A percentile compares a stretch with the other conserved stretches of the same genome.
Conservation (phyloP, 2,797 vertebrate species). For the Manis javanica region DNA sequence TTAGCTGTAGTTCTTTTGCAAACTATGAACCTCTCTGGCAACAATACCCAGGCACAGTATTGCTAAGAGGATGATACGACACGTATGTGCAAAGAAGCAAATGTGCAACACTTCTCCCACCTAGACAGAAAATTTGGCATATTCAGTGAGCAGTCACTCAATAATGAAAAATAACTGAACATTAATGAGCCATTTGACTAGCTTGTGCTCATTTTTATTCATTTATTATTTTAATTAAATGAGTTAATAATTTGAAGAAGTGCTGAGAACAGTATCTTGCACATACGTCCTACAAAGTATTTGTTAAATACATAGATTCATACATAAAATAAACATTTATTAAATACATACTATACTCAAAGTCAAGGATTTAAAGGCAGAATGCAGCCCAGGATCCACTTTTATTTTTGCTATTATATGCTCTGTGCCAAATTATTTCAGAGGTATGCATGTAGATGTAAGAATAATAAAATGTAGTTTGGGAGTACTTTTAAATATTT, state of each 20-base stretch:
- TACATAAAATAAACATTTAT: neutral
- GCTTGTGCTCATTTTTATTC: neutral
- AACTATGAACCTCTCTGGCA: neutral
- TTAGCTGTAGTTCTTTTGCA: neutral
- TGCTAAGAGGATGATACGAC: neutral
- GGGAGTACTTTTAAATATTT: conserved; percentile 29
- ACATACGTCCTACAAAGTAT: neutral
- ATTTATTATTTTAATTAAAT: neutral
- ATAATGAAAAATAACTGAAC: neutral
- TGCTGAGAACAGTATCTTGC: neutral
- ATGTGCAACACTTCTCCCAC: neutral
- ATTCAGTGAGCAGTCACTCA: too few species aligned
- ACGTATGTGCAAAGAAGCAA: neutral
- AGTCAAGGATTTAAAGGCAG: neutral
- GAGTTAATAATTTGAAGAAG: neutral
- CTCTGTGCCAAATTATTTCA: neutral
- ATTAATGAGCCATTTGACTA: neutral
- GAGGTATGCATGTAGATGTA: neutral
- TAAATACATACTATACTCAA: neutral
- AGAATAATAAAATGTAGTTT: neutral
- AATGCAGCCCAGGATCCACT: neutral
- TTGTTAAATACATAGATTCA: neutral
- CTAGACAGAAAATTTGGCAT: neutral
- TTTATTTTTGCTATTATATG: neutral
- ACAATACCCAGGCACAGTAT: neutral